Percentiles rank a stretch among this genome's conserved stretches.
phyloP scores from a whole-genome alignment of 2,113 vertebrate species.

The Dasyprocta punctata region DNA sequence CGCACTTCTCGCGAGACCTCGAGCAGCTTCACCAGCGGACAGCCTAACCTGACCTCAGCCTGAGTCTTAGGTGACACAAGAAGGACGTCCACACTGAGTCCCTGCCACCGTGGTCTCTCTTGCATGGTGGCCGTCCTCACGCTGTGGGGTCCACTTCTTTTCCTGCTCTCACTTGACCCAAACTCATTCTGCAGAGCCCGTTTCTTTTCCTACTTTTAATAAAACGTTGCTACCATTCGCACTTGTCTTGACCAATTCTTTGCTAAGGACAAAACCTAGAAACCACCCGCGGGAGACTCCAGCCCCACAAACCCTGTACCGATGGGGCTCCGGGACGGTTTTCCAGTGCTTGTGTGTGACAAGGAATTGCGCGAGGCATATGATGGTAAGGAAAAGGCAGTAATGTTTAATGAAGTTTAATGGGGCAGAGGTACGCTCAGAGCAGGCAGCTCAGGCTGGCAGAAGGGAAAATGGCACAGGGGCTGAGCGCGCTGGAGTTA shows the following conservation, averaged over 20 bases:
- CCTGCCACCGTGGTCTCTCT: background rate
- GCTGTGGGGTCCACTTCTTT: background rate
- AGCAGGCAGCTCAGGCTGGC: background rate
- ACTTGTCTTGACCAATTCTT: background rate
- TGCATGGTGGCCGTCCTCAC: background rate
- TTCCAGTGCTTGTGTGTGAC: background rate
- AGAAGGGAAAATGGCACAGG: background rate
- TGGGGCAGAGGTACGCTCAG: background rate
- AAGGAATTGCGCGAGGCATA: background rate
- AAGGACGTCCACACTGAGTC: background rate
- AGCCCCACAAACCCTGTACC: background rate
- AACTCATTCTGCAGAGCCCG: background rate
- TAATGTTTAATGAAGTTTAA: background rate
- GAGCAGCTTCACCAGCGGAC: background rate
- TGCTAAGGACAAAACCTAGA: background rate
- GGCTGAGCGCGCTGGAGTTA: background rate
- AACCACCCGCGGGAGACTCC: background rate
- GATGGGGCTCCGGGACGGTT: background rate
- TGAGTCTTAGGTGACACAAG: background rate
- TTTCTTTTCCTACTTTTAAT: background rate
- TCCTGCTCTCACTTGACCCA: background rate
- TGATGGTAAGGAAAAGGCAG: background rate
- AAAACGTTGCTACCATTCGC: background rate
- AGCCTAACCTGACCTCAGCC: background rate
- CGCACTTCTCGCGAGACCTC: background rate